These are phyloP conservation scores for Toxotes chatareus DNA, from an alignment of 2,113 vertebrate species.

Conservation along the genomic window DNA sequence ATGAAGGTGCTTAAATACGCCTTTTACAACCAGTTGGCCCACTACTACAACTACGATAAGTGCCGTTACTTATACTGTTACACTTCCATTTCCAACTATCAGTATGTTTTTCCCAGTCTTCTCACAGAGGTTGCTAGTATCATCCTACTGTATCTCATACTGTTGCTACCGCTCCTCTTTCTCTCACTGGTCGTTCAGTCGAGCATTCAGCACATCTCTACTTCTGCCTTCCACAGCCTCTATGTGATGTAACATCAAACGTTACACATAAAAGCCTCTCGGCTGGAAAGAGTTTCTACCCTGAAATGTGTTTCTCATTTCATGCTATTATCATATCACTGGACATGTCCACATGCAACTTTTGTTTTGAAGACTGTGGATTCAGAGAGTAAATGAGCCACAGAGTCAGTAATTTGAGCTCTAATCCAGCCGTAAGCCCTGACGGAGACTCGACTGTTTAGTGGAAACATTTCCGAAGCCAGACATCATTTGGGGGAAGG, in stretches of 20 bases:
- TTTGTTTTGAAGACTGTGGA: conserved; percentile 78
- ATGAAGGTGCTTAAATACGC: conserved; percentile 2
- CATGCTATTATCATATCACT: conserved; percentile 80
- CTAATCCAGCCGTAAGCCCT: conserved; percentile 75
- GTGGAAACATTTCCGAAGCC: conserved; percentile 80
- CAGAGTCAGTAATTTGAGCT: conserved; percentile 80
- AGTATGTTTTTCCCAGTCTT: not conserved
- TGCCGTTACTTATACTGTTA: not conserved
- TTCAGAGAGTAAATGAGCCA: conserved; percentile 80
- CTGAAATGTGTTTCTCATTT: conserved; percentile 83
- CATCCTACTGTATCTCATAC: not conserved
- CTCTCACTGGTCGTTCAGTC: conserved; percentile 6
- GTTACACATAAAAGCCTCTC: conserved; percentile 69
- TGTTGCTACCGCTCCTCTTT: not conserved
- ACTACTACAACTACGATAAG: not conserved
- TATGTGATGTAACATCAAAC: conserved; percentile 68
- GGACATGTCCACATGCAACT: conserved; percentile 76
- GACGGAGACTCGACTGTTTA: conserved; percentile 67
- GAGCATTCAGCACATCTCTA: conserved; percentile 38
- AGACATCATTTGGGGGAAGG: conserved; percentile 66
- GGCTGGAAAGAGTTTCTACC: conserved; percentile 54
- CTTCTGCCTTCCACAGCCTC: conserved; percentile 55
- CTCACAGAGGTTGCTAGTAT: not conserved
- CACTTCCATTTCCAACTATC: not conserved
- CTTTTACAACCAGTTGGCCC: not conserved